Percentiles rank a stretch among this genome's conserved stretches.
Evolutionary conservation across 2,888 invertebrate species (phyloP).

Genomic region (Sminthurides aquaticus): DNA sequence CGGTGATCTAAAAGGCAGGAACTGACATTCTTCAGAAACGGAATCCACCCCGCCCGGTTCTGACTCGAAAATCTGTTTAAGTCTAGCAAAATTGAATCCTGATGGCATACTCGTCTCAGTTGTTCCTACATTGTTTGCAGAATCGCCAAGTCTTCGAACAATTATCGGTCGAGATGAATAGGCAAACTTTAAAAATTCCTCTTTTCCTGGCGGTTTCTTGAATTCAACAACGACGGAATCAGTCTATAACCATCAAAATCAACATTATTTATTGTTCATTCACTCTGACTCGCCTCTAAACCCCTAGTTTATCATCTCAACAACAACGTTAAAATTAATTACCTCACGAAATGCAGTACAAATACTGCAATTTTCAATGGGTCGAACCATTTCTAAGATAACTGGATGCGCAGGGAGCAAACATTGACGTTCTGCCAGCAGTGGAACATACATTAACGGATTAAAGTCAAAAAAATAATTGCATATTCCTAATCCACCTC

Average conservation of each 20-base stretch:
- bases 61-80: conserved; percentile 38
- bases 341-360: conserved; percentile 57
- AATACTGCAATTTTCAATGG: conserved; percentile 71
- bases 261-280: neutral
- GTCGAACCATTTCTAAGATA: conserved; percentile 78
- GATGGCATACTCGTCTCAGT: neutral
- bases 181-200: conserved; percentile 64
- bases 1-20: conserved; percentile 76
- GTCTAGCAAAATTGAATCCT: conserved; percentile 29
- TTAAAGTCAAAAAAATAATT: conserved; percentile 24
- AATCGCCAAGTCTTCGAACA: conserved; percentile 61
- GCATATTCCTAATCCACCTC: neutral
- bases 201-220: conserved; percentile 48
- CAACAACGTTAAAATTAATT: neutral
- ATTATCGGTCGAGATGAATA: conserved; percentile 74
- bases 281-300: no score
- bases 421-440: conserved; percentile 54
- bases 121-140: neutral
- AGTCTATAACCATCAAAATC: conserved; percentile 1
- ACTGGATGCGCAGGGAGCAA: conserved; percentile 74
- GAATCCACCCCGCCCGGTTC: conserved; percentile 50
- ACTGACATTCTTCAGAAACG: conserved; percentile 73
- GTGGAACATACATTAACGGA: conserved; percentile 28
- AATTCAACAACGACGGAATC: conserved; percentile 30
- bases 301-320: no score